A percentile compares a stretch with the other conserved stretches of the same genome.
phyloP scores from a whole-genome alignment of 2,113 vertebrate species.

The Daboia siamensis region DNA sequence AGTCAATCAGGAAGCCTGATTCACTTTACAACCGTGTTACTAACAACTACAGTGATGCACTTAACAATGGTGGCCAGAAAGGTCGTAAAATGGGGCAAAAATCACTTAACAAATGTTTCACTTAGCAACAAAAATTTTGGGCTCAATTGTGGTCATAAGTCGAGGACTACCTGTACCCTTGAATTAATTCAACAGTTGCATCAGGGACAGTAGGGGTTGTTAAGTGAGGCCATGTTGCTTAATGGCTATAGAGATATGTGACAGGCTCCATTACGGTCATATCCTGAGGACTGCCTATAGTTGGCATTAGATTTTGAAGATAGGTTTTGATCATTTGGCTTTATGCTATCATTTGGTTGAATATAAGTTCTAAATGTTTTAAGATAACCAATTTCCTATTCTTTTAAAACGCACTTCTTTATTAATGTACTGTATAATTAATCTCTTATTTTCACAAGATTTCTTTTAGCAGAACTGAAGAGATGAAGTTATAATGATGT shows the following conservation, averaged over 20 bases:
- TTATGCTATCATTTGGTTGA: neutral
- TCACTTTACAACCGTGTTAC: neutral
- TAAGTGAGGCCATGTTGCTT: too few species aligned
- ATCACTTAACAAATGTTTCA: neutral
- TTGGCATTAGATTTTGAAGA: neutral
- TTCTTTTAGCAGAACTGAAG: neutral
- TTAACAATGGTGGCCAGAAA: neutral
- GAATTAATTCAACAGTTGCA: too few species aligned
- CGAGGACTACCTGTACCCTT: neutral
- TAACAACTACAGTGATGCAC: neutral
- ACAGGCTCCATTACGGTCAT: too few species aligned
- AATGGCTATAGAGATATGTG: too few species aligned
- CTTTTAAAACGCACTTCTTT: neutral
- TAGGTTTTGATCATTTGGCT: neutral
- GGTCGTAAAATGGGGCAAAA: neutral
- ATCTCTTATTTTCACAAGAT: neutral
- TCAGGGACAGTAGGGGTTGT: too few species aligned
- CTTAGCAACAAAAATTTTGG: neutral
- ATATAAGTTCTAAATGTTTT: neutral
- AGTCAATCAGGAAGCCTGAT: neutral
- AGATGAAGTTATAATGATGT: neutral
- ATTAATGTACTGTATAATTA: neutral
- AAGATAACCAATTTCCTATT: neutral
- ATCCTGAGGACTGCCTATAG: neutral
- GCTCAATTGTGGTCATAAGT: neutral